Evolutionary conservation across 2,888 invertebrate species (phyloP).

Genomic region (Acanthosepion lycidas): DNA sequence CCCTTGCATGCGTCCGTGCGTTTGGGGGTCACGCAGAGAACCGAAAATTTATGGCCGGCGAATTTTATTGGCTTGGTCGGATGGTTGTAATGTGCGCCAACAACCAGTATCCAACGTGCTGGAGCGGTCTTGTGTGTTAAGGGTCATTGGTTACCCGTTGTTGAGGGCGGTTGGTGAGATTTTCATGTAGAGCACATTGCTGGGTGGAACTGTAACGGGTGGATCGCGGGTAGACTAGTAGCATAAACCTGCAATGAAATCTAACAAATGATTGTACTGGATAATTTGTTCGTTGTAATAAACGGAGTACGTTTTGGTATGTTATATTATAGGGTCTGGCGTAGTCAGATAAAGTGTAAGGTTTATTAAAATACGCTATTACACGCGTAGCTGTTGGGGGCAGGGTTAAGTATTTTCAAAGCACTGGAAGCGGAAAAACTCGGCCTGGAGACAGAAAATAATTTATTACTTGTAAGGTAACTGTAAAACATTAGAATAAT

Average conservation of each 20-base stretch:
- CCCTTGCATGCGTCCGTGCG: constrained; percentile 17
- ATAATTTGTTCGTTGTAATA: not conserved
- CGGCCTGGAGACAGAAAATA: too few relatives aligned
- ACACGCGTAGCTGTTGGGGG: too few relatives aligned
- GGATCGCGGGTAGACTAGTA: not conserved
- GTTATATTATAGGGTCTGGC: not conserved
- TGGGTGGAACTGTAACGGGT: constrained; percentile 33
- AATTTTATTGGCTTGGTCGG: constrained; percentile 17
- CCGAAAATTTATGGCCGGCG: not conserved
- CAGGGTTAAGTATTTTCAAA: too few relatives aligned
- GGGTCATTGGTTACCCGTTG: constrained; percentile 33
- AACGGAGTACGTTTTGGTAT: not conserved
- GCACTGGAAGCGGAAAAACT: too few relatives aligned
- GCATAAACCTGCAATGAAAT: not conserved
- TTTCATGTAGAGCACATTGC: not conserved
- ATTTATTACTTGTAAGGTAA: too few relatives aligned
- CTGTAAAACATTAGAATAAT: too few relatives aligned
- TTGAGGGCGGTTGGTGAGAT: not conserved
- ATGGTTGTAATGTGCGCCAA: constrained; percentile 17
- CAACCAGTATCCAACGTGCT: constrained; percentile 33
- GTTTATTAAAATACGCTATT: too few relatives aligned
- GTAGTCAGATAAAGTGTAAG: not conserved
- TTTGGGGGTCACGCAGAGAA: not conserved
- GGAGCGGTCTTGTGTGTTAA: not conserved
- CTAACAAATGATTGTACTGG: not conserved